Evolutionary conservation across 2,888 invertebrate species (phyloP).

Genomic region (Ctena decussata): DNA sequence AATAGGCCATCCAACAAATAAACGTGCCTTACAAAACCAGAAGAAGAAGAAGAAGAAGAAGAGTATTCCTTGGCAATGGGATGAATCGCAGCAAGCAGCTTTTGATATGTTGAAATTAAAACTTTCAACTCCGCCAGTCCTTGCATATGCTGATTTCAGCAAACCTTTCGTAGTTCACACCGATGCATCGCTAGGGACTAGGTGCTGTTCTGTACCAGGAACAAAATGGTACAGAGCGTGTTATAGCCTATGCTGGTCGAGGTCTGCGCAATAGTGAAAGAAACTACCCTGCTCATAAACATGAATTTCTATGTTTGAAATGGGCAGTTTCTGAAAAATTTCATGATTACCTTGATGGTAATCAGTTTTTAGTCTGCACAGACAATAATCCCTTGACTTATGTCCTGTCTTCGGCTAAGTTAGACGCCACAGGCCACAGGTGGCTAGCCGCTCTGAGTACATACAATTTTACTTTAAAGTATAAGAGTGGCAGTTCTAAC

Average conservation of each 20-base stretch:
- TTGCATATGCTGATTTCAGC: no score
- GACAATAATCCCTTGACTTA: constrained; percentile 46
- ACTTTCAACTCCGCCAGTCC: no score
- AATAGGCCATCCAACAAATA: not conserved
- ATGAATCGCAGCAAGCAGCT: no score
- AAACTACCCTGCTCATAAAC: not conserved
- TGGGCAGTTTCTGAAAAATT: constrained; percentile 34
- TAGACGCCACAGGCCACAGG: not conserved
- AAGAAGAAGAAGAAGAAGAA: not conserved
- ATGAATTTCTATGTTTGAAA: not conserved
- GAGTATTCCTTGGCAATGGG: constrained; percentile 5
- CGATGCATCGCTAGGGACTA: no score
- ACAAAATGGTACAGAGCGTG: not conserved
- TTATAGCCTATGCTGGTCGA: not conserved
- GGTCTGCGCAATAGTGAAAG: not conserved
- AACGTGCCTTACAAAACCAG: not conserved
- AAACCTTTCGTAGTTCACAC: no score
- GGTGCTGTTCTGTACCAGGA: constrained; percentile 7
- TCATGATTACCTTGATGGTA: constrained; percentile 35
- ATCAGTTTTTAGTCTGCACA: constrained; percentile 4
- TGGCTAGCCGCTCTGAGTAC: not conserved
- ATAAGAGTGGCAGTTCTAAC: not conserved
- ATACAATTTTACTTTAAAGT: not conserved
- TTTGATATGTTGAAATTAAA: no score
- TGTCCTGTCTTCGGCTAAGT: not conserved